Evolutionary conservation across 2,113 vertebrate species (phyloP).

Genomic region (Oceanodroma tethys): DNA sequence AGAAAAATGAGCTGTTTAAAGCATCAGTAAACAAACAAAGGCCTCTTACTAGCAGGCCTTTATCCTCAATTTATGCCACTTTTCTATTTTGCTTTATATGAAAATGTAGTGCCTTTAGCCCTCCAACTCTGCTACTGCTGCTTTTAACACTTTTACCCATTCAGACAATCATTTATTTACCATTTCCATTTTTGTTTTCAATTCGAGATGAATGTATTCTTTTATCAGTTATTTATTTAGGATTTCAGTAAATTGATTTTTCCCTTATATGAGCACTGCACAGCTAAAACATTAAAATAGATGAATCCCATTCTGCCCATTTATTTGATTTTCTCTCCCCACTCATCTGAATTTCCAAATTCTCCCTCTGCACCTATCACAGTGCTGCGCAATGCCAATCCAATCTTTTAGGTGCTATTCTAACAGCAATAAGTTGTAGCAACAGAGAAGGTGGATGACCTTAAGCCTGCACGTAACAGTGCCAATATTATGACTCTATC

Average conservation of each 20-base stretch:
- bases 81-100: constrained; percentile 50
- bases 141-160: not conserved
- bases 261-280: not conserved
- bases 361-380: not conserved
- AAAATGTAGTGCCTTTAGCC: constrained; percentile 32
- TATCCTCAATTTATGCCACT: constrained; percentile 39
- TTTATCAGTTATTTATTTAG: constrained; percentile 54
- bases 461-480: no score
- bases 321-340: not conserved
- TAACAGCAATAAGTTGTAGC: not conserved
- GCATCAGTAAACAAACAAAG: constrained; percentile 48
- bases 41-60: constrained; percentile 2
- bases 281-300: not conserved
- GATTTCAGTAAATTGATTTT: constrained; percentile 53
- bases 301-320: not conserved
- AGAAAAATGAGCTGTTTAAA: constrained; percentile 42
- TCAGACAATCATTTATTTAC: constrained; percentile 27
- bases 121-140: not conserved
- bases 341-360: not conserved
- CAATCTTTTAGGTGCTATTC: not conserved
- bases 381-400: rapidly evolving
- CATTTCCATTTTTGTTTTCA: constrained; percentile 29
- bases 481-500: rapidly evolving
- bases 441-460: not conserved
- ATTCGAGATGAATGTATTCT: not conserved